Conservation (phyloP, 2,888 invertebrate genomes). For the Crocallis elinguaria region DNA sequence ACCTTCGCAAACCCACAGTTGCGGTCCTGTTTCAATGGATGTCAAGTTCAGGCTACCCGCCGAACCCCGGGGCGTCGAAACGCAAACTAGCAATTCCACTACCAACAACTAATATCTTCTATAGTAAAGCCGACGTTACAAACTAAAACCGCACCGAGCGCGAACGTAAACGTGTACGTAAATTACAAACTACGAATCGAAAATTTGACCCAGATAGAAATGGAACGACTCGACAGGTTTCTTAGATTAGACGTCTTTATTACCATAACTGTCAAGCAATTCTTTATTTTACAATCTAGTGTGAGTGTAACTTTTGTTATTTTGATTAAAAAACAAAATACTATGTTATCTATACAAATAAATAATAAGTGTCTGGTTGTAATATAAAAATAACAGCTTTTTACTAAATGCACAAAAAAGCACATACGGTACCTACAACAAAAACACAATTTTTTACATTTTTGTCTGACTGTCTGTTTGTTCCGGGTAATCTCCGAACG, state of each 20-base stretch:
- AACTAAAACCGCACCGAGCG: conserved; percentile 26
- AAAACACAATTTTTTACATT: too few relatives aligned
- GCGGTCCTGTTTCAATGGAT: conserved; percentile 32
- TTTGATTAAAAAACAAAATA: background rate
- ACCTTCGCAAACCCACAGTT: conserved; percentile 2
- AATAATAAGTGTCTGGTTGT: too few relatives aligned
- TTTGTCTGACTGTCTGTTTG: too few relatives aligned
- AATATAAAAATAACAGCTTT: too few relatives aligned
- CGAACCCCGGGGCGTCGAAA: conserved; percentile 37
- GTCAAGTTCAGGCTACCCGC: conserved; percentile 46
- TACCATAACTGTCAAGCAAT: conserved; percentile 32
- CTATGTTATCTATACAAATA: background rate
- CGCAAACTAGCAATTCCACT: conserved; percentile 18
- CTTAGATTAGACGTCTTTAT: conserved; percentile 32
- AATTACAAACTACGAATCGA: conserved; percentile 29
- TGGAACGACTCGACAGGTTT: conserved; percentile 31
- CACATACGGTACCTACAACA: too few relatives aligned
- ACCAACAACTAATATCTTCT: conserved; percentile 31
- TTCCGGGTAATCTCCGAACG: too few relatives aligned
- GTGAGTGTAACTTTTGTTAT: conserved; percentile 17
- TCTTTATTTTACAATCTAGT: conserved; percentile 23
- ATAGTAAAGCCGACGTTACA: conserved; percentile 6
- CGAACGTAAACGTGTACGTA: conserved; percentile 32
- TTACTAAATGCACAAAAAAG: too few relatives aligned
- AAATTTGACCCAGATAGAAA: conserved; percentile 32